Evolutionary conservation across 2,113 vertebrate genomes (phyloP), one percentile per base, ranked within the genome.

Genomic region (Ardeotis arabs): DNA sequence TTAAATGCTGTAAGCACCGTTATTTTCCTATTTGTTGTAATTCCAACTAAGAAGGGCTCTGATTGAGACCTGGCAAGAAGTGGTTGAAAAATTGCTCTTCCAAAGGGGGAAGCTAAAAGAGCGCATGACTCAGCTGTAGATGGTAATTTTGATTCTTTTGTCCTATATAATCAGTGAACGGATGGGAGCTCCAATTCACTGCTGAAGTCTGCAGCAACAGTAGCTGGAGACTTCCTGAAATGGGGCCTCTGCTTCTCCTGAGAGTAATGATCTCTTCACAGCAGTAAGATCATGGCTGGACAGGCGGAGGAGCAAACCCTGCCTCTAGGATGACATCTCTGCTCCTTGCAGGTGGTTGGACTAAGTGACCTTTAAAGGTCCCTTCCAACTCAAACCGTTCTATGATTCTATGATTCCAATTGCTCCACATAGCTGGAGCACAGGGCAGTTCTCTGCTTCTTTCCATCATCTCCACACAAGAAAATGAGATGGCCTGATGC

Each of bases 11-110:
- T 85, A 92, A 96, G 94, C 77, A 95, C 84, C 45, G 35, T 96
- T 95, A 96, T 96, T 96, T 97, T 97, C 92, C 92, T 89, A 95
- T 97, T 96, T 97, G 95, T 96, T 96, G 89, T 83, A 96, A 97
- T 96, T 96, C 95, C 90, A 95, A 13, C 94, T 93, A 95, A 97
- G 95, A 97, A 96, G 80, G 8, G 85, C 79, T 94, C 92, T 96
- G 96, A 96, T 94, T 97, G 95, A 96, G 86, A 94, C 94, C 95
- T 95, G 94, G 95, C 95, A 96, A 96, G 95, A 96, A 95, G 89
- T 93, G 70, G 94, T 91, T 97, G 95, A 94, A 94, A 97, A 95
- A 95, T 94, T 94, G 49, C 81, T 79, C 50, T 92, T 96, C 73
- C 70, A 76, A 78, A 89, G 80, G 69, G 77, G 15, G 62, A 95